These are phyloP conservation scores for Lagorchestes hirsutus DNA, from an alignment of 2,797 vertebrate species.

Conservation along the genomic window DNA sequence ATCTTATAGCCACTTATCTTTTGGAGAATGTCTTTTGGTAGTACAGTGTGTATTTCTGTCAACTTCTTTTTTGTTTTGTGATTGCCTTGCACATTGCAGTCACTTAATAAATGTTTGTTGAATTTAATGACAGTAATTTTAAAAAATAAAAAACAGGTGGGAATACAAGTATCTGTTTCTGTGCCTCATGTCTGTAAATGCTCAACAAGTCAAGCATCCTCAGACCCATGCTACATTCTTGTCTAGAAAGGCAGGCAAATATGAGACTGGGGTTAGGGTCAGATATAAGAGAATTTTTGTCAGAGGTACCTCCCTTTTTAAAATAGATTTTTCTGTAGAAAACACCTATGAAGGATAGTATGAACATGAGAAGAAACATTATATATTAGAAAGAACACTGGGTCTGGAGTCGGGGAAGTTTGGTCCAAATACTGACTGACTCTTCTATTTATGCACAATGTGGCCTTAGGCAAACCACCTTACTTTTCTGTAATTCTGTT, in stretches of 20 bases:
- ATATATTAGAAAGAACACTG: neutral
- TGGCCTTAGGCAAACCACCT: neutral
- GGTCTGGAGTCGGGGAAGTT: neutral
- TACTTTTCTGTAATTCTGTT: neutral
- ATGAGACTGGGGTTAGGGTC: neutral
- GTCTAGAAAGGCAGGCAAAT: neutral
- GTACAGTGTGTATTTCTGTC: neutral
- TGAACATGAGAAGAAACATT: neutral
- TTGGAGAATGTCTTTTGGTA: neutral
- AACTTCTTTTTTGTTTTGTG: neutral
- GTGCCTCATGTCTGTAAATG: neutral
- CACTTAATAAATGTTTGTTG: neutral
- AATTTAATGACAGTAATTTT: neutral
- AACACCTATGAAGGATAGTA: neutral
- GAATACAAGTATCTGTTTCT: neutral
- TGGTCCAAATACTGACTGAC: neutral
- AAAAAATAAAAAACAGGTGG: neutral
- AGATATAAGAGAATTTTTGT: neutral
- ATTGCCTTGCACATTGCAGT: neutral
- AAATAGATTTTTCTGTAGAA: neutral
- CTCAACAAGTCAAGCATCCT: neutral
- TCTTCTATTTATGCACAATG: neutral
- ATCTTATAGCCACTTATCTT: neutral
- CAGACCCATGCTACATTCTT: neutral
- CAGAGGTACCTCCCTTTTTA: neutral